These are phyloP conservation scores for Neodiprion pinetum DNA, from an alignment of 1,140 invertebrate genomes.

Conservation along the genomic window DNA sequence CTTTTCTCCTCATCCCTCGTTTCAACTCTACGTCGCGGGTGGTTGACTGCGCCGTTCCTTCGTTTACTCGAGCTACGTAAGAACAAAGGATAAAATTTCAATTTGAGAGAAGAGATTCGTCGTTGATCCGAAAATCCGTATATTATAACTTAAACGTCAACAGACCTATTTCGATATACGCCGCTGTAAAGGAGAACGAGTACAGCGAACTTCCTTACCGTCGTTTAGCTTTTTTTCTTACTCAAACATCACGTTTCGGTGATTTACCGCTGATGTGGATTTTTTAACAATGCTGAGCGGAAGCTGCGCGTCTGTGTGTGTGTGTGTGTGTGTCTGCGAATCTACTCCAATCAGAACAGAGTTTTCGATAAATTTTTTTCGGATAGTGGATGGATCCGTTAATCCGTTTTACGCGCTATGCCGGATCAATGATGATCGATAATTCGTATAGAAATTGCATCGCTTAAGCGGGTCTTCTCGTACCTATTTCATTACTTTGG, in stretches of 20 bases:
- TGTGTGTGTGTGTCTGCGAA: too few species aligned
- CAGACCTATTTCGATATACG: not conserved
- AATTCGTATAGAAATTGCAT: not conserved
- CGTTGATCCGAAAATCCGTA: constrained; percentile 32
- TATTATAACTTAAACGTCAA: constrained; percentile 31
- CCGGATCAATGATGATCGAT: constrained; percentile 14
- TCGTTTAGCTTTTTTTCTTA: too few species aligned
- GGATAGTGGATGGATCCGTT: too few species aligned
- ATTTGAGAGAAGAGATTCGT: constrained; percentile 31
- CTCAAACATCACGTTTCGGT: too few species aligned
- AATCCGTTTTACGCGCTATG: not conserved
- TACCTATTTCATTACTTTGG: too few species aligned
- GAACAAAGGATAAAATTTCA: constrained; percentile 37
- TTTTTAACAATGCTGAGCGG: too few species aligned
- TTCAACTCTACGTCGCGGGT: not conserved
- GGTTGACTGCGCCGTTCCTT: not conserved
- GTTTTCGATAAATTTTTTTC: not conserved
- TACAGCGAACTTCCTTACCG: too few species aligned
- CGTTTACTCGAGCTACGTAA: constrained; percentile 7
- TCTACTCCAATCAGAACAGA: not conserved
- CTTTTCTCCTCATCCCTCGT: too few species aligned
- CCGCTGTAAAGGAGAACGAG: too few species aligned
- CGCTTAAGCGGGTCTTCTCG: too few species aligned
- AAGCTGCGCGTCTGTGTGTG: too few species aligned
- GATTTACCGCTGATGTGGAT: too few species aligned